Conservation (phyloP, 2,888 invertebrate species). For the Agrotis ipsilon region DNA sequence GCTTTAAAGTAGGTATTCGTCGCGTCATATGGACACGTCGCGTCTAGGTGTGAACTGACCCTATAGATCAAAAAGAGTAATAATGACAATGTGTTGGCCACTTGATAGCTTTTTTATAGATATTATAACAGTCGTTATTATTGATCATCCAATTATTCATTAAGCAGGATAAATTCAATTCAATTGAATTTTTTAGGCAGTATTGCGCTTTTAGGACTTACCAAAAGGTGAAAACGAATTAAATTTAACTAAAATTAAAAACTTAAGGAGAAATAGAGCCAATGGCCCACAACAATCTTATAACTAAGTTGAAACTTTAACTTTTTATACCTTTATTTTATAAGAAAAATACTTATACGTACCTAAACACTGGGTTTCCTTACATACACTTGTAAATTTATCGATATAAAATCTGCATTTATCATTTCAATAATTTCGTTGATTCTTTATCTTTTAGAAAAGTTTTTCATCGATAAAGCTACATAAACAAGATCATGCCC, state of each 20-base stretch:
- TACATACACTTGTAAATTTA: background rate
- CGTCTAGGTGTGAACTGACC: too few relatives aligned
- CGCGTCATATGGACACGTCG: too few relatives aligned
- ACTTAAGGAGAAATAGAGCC: constrained; percentile 39
- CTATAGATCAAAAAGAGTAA: too few relatives aligned
- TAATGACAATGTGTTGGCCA: too few relatives aligned
- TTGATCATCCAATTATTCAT: too few relatives aligned
- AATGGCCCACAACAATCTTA: constrained; percentile 44
- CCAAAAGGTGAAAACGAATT: background rate
- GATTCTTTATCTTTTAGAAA: background rate
- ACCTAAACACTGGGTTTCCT: background rate
- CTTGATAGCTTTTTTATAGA: too few relatives aligned
- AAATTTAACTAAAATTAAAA: background rate
- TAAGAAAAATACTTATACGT: constrained; percentile 19
- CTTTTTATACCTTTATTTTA: constrained; percentile 16
- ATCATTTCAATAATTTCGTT: background rate
- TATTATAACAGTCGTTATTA: too few relatives aligned
- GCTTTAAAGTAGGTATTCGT: too few relatives aligned
- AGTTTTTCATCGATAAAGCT: background rate
- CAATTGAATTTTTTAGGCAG: background rate
- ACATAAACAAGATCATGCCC: too few relatives aligned
- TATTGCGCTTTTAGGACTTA: background rate
- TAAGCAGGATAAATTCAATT: background rate
- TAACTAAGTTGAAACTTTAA: constrained; percentile 43
- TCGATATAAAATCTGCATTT: background rate